These are phyloP conservation scores for Anoplolepis gracilipes DNA, from an alignment of 1,140 invertebrate genomes.

Conservation along the genomic window DNA sequence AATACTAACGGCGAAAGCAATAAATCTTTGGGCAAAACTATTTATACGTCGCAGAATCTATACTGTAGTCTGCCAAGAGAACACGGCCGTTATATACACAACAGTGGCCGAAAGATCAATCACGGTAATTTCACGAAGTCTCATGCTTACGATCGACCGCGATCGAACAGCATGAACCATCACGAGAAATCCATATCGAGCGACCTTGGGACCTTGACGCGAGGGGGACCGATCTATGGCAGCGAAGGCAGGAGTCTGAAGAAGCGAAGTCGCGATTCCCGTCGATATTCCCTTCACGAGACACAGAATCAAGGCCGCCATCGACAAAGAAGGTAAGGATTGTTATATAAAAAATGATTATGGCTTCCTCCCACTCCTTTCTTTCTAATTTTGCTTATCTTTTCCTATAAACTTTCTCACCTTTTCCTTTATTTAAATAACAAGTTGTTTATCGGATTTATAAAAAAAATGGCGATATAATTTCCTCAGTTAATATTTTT, in stretches of 20 bases:
- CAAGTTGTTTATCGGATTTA: neutral
- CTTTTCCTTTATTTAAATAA: neutral
- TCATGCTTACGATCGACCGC: slow-evolving; percentile 70
- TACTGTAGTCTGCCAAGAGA: slow-evolving; percentile 82
- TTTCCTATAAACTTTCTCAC: neutral
- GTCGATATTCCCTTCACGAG: slow-evolving; percentile 82
- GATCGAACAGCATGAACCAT: slow-evolving; percentile 72
- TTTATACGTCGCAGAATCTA: slow-evolving; percentile 81
- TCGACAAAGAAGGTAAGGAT: slow-evolving; percentile 79
- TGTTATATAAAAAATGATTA: neutral
- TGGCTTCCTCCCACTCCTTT: neutral
- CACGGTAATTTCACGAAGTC: slow-evolving; percentile 66
- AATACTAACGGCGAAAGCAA: slow-evolving; percentile 66
- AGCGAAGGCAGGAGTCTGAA: slow-evolving; percentile 80
- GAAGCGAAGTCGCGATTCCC: slow-evolving; percentile 79
- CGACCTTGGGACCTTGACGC: slow-evolving; percentile 73
- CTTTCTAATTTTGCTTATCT: too few species aligned
- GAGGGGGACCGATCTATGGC: slow-evolving; percentile 79
- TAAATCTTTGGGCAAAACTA: slow-evolving; percentile 75
- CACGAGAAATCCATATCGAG: slow-evolving; percentile 73
- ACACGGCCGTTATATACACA: slow-evolving; percentile 73
- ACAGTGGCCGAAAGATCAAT: slow-evolving; percentile 70
- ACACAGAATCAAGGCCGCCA: slow-evolving; percentile 73
- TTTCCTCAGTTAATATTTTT: slow-evolving; percentile 9
- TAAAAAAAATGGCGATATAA: slow-evolving; percentile 7